Percentiles rank a stretch among this genome's conserved stretches.
Conservation (phyloP, 2,888 invertebrate species). For the Aphidius colemani region DNA sequence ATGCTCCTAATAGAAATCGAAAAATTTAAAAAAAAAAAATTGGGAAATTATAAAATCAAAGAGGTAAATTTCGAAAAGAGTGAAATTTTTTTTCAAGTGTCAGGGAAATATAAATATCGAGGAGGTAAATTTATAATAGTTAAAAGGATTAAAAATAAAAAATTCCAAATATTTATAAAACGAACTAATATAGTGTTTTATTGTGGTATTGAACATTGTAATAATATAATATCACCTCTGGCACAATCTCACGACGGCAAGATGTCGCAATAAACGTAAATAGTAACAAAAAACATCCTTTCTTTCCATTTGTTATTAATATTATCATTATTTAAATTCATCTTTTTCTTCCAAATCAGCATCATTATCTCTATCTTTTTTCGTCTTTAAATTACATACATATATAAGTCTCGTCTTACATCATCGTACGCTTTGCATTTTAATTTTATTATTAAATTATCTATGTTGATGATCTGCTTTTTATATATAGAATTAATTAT, state of each 20-base stretch:
- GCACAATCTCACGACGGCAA: slow-evolving; percentile 62
- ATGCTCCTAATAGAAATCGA: too few species aligned
- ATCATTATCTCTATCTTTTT: slow-evolving; percentile 22
- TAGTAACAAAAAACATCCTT: slow-evolving; percentile 34
- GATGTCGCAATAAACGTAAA: slow-evolving; percentile 55
- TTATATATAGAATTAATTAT: too few species aligned
- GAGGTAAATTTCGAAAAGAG: too few species aligned
- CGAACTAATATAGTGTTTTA: slow-evolving; percentile 61
- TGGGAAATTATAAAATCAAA: too few species aligned
- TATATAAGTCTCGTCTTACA: slow-evolving; percentile 18
- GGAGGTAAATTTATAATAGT: too few species aligned
- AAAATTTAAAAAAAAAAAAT: too few species aligned
- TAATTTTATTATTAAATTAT: too few species aligned
- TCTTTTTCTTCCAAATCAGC: slow-evolving; percentile 21
- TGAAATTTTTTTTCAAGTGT: too few species aligned
- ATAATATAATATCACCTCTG: slow-evolving; percentile 61
- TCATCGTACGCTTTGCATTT: slow-evolving; percentile 7
- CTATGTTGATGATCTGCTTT: too few species aligned
- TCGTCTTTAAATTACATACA: slow-evolving; percentile 22
- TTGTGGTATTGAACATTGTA: slow-evolving; percentile 60
- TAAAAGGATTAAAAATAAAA: slow-evolving; percentile 17
- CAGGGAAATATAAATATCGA: too few species aligned
- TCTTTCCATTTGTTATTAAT: slow-evolving; percentile 27
- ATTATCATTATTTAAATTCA: slow-evolving; percentile 27
- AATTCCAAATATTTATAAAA: slow-evolving; percentile 53